Conservation (phyloP, 2,113 vertebrate genomes). For the Acrocephalus arundinaceus region DNA sequence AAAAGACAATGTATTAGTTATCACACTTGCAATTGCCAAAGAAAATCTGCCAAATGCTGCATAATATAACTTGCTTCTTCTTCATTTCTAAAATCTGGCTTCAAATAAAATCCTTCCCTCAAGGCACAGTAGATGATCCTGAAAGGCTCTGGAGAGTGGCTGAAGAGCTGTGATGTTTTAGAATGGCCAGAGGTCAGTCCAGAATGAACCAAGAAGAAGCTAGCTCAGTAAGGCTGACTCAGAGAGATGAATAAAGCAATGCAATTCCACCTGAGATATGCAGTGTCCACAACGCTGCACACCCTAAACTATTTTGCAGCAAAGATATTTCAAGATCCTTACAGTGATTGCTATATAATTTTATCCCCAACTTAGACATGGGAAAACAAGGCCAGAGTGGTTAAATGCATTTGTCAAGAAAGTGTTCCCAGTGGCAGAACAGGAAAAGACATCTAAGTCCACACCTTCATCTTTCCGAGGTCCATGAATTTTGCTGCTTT, state of each 20-base stretch:
- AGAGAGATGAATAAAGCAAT: accelerated
- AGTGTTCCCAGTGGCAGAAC: not conserved
- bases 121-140: not conserved
- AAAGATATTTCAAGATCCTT: not conserved
- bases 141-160: not conserved
- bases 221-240: not conserved
- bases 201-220: not conserved
- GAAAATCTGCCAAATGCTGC: not conserved
- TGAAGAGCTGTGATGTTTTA: not conserved
- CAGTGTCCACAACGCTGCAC: not conserved
- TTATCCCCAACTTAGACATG: not conserved
- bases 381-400: not conserved
- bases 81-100: not conserved
- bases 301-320: not conserved
- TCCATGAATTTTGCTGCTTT: not conserved
- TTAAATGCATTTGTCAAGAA: not conserved
- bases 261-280: not conserved
- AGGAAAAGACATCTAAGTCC: not conserved
- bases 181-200: not conserved
- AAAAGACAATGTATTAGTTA: not conserved
- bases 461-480: not conserved
- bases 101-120: not conserved
- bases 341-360: not conserved
- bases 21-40: not conserved
- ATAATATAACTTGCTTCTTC: not conserved